A percentile compares a stretch with the other conserved stretches of the same genome.
Conservation (phyloP, 1,140 invertebrate species). For the Anadara kagoshimensis region DNA sequence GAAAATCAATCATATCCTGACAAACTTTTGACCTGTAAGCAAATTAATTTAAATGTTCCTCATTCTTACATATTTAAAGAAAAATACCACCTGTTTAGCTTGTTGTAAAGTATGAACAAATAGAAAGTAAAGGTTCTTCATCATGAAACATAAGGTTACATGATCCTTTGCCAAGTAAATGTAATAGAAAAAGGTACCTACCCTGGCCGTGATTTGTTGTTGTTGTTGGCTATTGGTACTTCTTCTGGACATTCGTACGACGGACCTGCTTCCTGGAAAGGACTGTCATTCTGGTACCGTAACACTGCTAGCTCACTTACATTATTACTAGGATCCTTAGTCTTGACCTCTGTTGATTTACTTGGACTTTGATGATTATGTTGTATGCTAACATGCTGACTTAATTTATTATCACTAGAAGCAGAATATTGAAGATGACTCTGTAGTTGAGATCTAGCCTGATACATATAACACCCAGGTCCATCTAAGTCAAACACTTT, state of each 20-base stretch:
- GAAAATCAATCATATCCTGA: too few relatives aligned
- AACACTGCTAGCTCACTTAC: constrained; percentile 14
- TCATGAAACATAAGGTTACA: too few relatives aligned
- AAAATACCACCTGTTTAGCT: too few relatives aligned
- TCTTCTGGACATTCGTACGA: constrained; percentile 25
- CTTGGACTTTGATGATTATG: constrained; percentile 10
- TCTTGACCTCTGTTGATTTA: constrained; percentile 38
- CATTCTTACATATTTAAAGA: too few relatives aligned
- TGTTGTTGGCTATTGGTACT: constrained; percentile 1
- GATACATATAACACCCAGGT: constrained; percentile 51
- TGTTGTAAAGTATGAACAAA: too few relatives aligned
- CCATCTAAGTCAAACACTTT: constrained; percentile 32
- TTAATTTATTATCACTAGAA: constrained; percentile 15
- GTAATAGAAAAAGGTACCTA: neutral
- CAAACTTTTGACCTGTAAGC: too few relatives aligned
- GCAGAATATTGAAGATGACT: constrained; percentile 19
- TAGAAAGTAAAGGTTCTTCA: too few relatives aligned
- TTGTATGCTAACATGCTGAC: constrained; percentile 4
- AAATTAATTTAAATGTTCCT: too few relatives aligned
- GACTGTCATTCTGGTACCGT: constrained; percentile 61
- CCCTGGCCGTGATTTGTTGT: constrained; percentile 22
- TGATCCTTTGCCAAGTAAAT: too few relatives aligned
- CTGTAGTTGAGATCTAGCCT: constrained; percentile 31
- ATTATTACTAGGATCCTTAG: constrained; percentile 12
- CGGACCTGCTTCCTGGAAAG: constrained; percentile 46